phyloP scores from a whole-genome alignment of 2,888 invertebrate genomes.

The Litoditis marina region DNA sequence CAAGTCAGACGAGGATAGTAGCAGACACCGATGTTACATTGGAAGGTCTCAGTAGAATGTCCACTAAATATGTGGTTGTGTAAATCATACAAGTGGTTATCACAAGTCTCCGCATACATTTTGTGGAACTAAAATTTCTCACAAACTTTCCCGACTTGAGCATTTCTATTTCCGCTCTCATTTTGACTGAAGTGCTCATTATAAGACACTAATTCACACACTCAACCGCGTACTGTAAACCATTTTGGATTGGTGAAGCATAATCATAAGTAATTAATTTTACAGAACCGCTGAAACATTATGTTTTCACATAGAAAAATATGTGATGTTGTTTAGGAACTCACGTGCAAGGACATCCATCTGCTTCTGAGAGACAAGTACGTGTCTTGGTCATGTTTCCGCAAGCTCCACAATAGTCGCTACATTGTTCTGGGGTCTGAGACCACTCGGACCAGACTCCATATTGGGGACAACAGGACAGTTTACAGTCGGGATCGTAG shows the following conservation, averaged over 20 bases:
- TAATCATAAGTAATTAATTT: too few species aligned
- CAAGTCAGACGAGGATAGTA: slow-evolving; percentile 19
- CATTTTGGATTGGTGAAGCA: too few species aligned
- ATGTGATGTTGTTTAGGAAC: too few species aligned
- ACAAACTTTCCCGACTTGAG: too few species aligned
- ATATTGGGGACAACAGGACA: slow-evolving; percentile 10
- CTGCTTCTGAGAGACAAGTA: slow-evolving; percentile 26
- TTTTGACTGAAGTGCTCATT: too few species aligned
- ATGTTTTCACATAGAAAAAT: not conserved
- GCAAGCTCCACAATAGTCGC: slow-evolving; percentile 40
- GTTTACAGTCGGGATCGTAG: not conserved
- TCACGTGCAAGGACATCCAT: slow-evolving; percentile 36
- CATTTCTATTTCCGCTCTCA: too few species aligned
- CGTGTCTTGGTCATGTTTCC: slow-evolving; percentile 29
- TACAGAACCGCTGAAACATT: slow-evolving; percentile 2
- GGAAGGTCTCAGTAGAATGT: not conserved
- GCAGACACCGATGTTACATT: slow-evolving; percentile 17
- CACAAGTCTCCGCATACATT: too few species aligned
- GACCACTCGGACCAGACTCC: slow-evolving; percentile 32
- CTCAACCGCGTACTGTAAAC: too few species aligned
- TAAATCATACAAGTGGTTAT: too few species aligned
- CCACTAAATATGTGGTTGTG: too few species aligned
- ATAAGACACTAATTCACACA: too few species aligned
- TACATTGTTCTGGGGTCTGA: slow-evolving; percentile 21
- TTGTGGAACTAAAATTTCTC: too few species aligned